Conservation (phyloP, 1,140 invertebrate genomes). For the Neodiprion lecontei region DNA sequence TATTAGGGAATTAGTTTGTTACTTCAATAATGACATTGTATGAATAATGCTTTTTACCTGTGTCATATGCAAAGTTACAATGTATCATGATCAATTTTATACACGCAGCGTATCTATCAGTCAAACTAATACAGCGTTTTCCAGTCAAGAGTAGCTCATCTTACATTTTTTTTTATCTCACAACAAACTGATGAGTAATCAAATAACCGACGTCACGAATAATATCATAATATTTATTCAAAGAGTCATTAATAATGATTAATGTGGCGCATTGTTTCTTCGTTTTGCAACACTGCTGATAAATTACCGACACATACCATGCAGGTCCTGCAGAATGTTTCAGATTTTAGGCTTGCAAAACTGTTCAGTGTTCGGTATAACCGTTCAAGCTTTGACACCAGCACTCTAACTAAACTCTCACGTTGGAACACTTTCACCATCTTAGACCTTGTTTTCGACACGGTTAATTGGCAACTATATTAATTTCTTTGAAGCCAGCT, state of each 20-base stretch:
- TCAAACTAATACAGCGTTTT: background rate
- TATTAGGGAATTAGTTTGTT: too few species aligned
- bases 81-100: background rate
- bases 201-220: background rate
- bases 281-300: background rate
- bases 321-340: background rate
- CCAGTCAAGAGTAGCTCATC: background rate
- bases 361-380: background rate
- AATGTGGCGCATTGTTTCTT: background rate
- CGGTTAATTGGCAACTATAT: background rate
- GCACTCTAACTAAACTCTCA: background rate
- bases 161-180: background rate
- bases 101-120: background rate
- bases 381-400: background rate
- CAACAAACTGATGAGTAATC: background rate
- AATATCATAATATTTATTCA: background rate
- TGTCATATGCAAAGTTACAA: background rate
- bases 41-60: background rate
- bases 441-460: conserved; percentile 3
- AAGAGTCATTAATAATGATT: background rate
- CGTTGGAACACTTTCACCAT: background rate
- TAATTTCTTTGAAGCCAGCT: conserved; percentile 1
- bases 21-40: too few species aligned
- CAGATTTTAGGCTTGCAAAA: conserved; percentile 5
- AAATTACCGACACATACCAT: background rate